Evolutionary conservation across 1,140 invertebrate genomes (phyloP), one percentile per base, ranked within the genome.

Genomic region (Meloidogyne exigua): DNA sequence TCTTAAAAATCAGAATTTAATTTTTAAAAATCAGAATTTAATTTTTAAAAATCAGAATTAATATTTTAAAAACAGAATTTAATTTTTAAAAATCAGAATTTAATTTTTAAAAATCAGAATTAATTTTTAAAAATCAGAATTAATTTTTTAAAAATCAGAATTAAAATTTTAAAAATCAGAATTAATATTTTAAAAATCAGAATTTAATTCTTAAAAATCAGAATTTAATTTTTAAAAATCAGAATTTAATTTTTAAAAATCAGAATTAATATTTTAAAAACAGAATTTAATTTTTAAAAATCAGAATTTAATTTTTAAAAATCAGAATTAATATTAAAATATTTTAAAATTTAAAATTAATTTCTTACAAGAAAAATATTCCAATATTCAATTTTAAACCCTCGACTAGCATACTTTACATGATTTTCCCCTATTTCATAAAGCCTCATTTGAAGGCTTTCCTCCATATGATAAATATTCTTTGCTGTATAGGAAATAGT

Each of bases 351-450:
- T n/a, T n/a, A n/a, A n/a, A n/a, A n/a, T n/a, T n/a, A n/a, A n/a
- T 68, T 18, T 63, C 72, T 66, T 49, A 87, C 84, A 79, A 83
- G 77, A 68, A 86, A 87, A 26, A 83, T 73, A 72, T 86, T 81
- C 85, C 85, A 86, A 72, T 84, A 84, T 64, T 87, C 84, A 64
- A 83, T 81, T 67, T 86, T 84, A 77, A 86, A 86, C 15, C 85
- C 86, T 64, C 85, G 68, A 11, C 78, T 73, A 1, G 86, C 86
- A 68, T 82, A 86, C 72, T 83, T 79, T n/a, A 85, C 81, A 57
- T 86, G 85, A 26, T 80, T 72, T 66, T 84, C 79, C 13, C 85
- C 85, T 64, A 86, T 81, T 25, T 74, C 76, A 57, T 80, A 81
- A 18, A 86, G 64, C 36, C 72, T 77, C 4, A 81, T 83, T 68